These are phyloP conservation scores for Drosophila sulfurigaster DNA, from an alignment of 1,140 invertebrate species.

Conservation along the genomic window DNA sequence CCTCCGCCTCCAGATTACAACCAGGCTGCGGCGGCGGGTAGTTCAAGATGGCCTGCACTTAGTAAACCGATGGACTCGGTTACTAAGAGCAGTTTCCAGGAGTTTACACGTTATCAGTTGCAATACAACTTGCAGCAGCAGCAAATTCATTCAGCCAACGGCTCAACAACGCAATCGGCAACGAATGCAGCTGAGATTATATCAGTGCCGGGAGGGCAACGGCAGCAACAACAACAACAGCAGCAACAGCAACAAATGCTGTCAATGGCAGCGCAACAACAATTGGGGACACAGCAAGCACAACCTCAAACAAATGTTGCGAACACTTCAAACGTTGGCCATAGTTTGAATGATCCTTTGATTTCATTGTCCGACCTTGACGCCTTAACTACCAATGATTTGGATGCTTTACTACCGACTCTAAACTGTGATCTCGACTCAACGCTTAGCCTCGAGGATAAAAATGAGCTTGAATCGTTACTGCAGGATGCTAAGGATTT, in stretches of 20 bases:
- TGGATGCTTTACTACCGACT: constrained; percentile 88
- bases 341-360: constrained; percentile 66
- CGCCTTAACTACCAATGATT: constrained; percentile 86
- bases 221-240: constrained; percentile 37
- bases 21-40: constrained; percentile 65
- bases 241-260: constrained; percentile 43
- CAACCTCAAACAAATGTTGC: constrained; percentile 27
- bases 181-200: constrained; percentile 23
- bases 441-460: constrained; percentile 86
- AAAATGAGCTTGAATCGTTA: constrained; percentile 83
- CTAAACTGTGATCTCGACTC: constrained; percentile 86
- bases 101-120: constrained; percentile 87
- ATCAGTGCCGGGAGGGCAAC: constrained; percentile 17
- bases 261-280: constrained; percentile 24
- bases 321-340: constrained; percentile 34
- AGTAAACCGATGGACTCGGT: constrained; percentile 87
- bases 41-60: constrained; percentile 85
- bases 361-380: constrained; percentile 84
- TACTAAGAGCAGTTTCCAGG: constrained; percentile 87
- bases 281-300: constrained; percentile 25
- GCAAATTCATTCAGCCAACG: constrained; percentile 74
- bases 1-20: constrained; percentile 85
- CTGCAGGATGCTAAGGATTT: constrained; percentile 84
- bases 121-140: constrained; percentile 87
- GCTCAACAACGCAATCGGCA: constrained; percentile 36